Conservation (phyloP, 2,888 invertebrate genomes). For the Timandra comae region DNA sequence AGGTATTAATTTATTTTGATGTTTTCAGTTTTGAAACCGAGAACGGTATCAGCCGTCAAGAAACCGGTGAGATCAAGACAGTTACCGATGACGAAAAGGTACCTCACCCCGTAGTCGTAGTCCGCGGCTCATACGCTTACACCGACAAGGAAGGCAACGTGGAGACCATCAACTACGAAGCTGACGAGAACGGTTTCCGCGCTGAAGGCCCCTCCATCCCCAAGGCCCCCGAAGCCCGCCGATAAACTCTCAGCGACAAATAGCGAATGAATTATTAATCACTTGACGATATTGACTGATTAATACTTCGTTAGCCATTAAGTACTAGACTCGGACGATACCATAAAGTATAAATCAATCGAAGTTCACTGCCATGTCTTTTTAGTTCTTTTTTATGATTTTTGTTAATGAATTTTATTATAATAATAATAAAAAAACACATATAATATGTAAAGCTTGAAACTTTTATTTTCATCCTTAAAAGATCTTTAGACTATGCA, state of each 20-base stretch:
- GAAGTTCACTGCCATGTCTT: slow-evolving; percentile 13
- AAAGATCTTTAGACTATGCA: too few relatives aligned
- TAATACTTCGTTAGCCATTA: slow-evolving; percentile 5
- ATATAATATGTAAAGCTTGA: too few relatives aligned
- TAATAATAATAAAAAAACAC: too few relatives aligned
- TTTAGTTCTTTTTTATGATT: too few relatives aligned
- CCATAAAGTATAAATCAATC: background rate
- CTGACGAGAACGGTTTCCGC: slow-evolving; percentile 80
- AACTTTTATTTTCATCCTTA: too few relatives aligned
- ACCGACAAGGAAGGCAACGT: slow-evolving; percentile 71
- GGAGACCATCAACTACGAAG: slow-evolving; percentile 69
- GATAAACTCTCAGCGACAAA: slow-evolving; percentile 22
- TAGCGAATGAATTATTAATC: slow-evolving; percentile 19
- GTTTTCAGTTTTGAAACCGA: slow-evolving; percentile 14
- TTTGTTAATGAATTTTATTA: too few relatives aligned
- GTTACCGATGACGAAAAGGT: slow-evolving; percentile 75
- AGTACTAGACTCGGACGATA: background rate
- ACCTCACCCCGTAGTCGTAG: slow-evolving; percentile 70
- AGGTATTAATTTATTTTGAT: too few relatives aligned
- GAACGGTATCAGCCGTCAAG: slow-evolving; percentile 63
- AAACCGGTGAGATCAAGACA: slow-evolving; percentile 64
- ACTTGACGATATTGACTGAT: slow-evolving; percentile 10
- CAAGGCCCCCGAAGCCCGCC: slow-evolving; percentile 50
- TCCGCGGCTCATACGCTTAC: slow-evolving; percentile 79
- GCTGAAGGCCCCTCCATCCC: slow-evolving; percentile 79